These are phyloP conservation scores for Chauna torquata DNA, from an alignment of 2,113 vertebrate genomes.

Conservation along the genomic window DNA sequence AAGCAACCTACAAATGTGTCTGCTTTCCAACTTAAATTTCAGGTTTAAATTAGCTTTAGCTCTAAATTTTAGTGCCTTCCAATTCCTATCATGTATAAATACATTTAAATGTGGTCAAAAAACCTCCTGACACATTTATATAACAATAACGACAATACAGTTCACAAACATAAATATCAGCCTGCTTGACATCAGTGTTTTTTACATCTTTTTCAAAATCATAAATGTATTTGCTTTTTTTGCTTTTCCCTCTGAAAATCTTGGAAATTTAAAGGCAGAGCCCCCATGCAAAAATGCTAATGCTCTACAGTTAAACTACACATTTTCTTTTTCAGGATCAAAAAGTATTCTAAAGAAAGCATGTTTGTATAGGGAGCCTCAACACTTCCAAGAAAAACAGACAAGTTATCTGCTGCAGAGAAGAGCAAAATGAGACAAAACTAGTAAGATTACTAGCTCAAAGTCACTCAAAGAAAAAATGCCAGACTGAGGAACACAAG, in stretches of 20 bases:
- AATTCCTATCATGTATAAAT: neutral
- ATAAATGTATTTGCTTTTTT: neutral
- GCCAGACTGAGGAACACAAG: neutral
- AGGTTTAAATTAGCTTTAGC: neutral
- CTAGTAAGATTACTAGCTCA: neutral
- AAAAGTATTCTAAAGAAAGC: neutral
- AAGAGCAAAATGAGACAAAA: slow-evolving; percentile 3
- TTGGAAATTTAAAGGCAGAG: neutral
- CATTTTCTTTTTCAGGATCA: neutral
- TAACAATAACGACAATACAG: neutral
- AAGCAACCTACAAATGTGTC: neutral
- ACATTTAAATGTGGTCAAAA: neutral
- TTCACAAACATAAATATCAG: neutral
- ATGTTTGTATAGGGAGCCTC: neutral
- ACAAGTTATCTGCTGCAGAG: neutral
- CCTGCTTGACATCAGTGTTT: neutral
- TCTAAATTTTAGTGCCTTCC: neutral
- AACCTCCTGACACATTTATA: neutral
- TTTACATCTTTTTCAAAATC: neutral
- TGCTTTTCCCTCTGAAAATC: neutral
- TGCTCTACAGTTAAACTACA: neutral
- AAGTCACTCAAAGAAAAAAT: neutral
- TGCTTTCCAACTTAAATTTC: neutral
- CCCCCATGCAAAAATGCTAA: neutral
- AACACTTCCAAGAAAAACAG: neutral